Evolutionary conservation across 2,113 vertebrate genomes (phyloP).

Genomic region (Phyllostomus discolor): DNA sequence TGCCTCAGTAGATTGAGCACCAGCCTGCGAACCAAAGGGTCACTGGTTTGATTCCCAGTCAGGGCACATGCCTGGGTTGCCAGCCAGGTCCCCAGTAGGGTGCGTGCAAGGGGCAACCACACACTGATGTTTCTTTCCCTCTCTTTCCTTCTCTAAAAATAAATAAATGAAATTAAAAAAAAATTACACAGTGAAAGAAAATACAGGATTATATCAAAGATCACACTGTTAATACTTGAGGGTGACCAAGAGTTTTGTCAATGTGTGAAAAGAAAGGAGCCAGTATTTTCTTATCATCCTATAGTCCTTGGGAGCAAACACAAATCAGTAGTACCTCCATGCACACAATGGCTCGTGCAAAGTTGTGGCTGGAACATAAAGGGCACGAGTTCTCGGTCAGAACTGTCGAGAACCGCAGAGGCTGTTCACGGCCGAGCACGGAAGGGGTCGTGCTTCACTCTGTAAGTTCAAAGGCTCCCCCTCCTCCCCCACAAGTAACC

Average conservation of each 20-base stretch:
- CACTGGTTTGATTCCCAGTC: no score
- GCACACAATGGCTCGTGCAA: not conserved
- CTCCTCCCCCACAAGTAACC: no score
- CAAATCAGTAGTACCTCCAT: not conserved
- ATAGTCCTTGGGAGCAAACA: not conserved
- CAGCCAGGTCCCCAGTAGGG: no score
- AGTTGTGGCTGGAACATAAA: not conserved
- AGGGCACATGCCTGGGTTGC: no score
- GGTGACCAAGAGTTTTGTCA: not conserved
- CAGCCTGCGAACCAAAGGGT: no score
- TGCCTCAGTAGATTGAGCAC: no score
- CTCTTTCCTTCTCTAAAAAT: no score
- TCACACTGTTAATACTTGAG: not conserved
- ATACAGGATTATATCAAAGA: not conserved
- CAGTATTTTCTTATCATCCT: not conserved
- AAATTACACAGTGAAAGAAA: not conserved
- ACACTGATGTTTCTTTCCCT: no score
- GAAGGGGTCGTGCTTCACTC: not conserved
- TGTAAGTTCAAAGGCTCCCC: not conserved
- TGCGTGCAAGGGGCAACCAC: no score
- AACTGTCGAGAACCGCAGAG: not conserved
- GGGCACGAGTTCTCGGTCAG: not conserved
- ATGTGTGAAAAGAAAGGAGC: not conserved
- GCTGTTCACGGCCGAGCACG: not conserved
- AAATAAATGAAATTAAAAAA: not conserved